Evolutionary conservation across 2,113 vertebrate species (phyloP).

Genomic region (Corydoras maculifer): DNA sequence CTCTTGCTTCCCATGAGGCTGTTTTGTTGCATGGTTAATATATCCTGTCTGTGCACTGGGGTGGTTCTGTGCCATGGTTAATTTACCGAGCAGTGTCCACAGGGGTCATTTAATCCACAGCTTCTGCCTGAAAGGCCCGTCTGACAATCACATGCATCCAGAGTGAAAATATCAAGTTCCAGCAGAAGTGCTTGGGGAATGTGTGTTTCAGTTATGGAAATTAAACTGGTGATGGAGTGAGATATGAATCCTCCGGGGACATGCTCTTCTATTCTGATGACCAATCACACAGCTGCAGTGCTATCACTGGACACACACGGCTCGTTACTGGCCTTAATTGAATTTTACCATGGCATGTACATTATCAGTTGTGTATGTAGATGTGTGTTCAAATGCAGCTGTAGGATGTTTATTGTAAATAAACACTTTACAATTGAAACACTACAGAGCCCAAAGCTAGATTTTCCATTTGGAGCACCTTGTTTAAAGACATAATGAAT

Average conservation of each 20-base stretch:
- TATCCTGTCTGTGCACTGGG: constrained; percentile 5
- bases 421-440: too few species aligned
- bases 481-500: too few species aligned
- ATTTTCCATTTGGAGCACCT: too few species aligned
- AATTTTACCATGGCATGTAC: too few species aligned
- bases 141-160: constrained; percentile 21
- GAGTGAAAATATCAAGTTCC: constrained; percentile 32
- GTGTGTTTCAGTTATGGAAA: constrained; percentile 22
- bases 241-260: constrained; percentile 28
- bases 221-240: constrained; percentile 7
- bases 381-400: too few species aligned
- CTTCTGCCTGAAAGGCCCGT: background rate
- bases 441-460: too few species aligned
- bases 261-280: constrained; percentile 2
- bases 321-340: too few species aligned
- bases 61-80: constrained; percentile 6
- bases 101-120: background rate
- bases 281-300: background rate
- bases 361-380: too few species aligned
- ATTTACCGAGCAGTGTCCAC: constrained; percentile 20
- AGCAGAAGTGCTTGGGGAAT: background rate
- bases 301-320: background rate
- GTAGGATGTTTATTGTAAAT: too few species aligned
- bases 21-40: constrained; percentile 26
- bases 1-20: constrained; percentile 15